phyloP scores from a whole-genome alignment of 2,888 invertebrate species.

The Caenorhabditis macrosperma region DNA sequence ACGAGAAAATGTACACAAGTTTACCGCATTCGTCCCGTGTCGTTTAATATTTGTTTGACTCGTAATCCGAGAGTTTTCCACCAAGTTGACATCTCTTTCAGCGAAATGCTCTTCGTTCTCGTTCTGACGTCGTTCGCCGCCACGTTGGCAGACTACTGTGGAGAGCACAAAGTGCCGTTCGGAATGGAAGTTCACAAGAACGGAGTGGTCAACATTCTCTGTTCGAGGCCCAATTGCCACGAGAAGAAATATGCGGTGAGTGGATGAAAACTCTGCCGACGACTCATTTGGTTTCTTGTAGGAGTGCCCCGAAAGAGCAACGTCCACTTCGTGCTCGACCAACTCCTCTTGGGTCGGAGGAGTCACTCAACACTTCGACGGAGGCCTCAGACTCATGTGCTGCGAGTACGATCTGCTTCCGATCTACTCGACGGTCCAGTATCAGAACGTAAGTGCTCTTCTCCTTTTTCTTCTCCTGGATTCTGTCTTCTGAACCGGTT shows the following conservation, averaged over 20 bases:
- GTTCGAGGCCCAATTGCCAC: slow-evolving; percentile 64
- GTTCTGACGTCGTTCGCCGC: not conserved
- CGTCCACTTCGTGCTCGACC: slow-evolving; percentile 38
- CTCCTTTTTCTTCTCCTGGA: no score
- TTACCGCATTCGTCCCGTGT: slow-evolving; percentile 6
- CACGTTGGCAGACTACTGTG: slow-evolving; percentile 60
- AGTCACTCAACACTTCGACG: slow-evolving; percentile 71
- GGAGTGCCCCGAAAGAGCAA: slow-evolving; percentile 67
- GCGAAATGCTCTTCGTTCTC: not conserved
- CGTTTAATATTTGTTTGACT: slow-evolving; percentile 30
- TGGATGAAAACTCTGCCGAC: not conserved
- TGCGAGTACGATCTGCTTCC: slow-evolving; percentile 76
- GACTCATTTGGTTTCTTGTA: slow-evolving; percentile 8
- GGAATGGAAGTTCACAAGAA: slow-evolving; percentile 65
- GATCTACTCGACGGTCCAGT: slow-evolving; percentile 69
- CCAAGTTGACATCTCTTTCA: not conserved
- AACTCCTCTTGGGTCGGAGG: slow-evolving; percentile 69
- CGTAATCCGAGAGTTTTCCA: slow-evolving; percentile 16
- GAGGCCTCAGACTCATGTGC: slow-evolving; percentile 72
- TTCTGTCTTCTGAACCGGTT: no score
- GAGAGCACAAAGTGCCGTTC: slow-evolving; percentile 66
- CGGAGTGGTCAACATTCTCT: slow-evolving; percentile 62
- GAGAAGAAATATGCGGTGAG: slow-evolving; percentile 69
- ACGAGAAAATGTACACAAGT: slow-evolving; percentile 13
- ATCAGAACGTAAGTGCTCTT: slow-evolving; percentile 65